Conservation (phyloP, 1,140 invertebrate species). For the Drosophila elegans region DNA sequence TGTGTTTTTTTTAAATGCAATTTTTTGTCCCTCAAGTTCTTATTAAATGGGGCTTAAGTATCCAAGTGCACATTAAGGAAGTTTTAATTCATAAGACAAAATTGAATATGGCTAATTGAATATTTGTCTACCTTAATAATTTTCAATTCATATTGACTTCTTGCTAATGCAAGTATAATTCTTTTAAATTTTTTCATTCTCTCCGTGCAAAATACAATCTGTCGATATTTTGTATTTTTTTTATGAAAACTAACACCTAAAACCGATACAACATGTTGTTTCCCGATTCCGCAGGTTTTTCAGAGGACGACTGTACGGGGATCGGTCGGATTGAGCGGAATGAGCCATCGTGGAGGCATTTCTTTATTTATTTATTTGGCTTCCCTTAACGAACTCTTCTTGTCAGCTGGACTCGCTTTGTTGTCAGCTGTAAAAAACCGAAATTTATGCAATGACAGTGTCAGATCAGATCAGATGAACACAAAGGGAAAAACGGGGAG, state of each 20-base stretch:
- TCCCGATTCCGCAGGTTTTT: background rate
- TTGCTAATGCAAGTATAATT: no score
- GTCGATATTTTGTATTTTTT: background rate
- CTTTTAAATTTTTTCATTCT: no score
- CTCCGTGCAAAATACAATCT: no score
- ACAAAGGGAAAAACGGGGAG: constrained; percentile 10
- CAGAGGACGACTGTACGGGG: background rate
- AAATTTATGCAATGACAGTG: constrained; percentile 71
- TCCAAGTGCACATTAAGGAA: no score
- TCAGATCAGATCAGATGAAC: constrained; percentile 34
- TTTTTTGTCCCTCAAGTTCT: no score
- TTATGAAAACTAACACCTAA: background rate
- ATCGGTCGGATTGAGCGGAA: constrained; percentile 3
- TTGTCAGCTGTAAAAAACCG: constrained; percentile 58
- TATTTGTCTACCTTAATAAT: no score
- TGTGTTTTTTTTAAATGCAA: no score
- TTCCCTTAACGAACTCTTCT: constrained; percentile 45
- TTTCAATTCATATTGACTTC: no score
- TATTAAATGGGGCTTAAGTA: no score
- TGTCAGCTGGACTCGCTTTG: constrained; percentile 42
- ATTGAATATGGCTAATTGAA: no score
- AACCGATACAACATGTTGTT: background rate
- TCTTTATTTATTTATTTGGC: constrained; percentile 35
- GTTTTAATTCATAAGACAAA: no score
- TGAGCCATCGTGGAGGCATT: constrained; percentile 10